Percentiles rank a stretch among this genome's conserved stretches.
phyloP scores from a whole-genome alignment of 2,113 vertebrate species.

The Neomonachus schauinslandi region DNA sequence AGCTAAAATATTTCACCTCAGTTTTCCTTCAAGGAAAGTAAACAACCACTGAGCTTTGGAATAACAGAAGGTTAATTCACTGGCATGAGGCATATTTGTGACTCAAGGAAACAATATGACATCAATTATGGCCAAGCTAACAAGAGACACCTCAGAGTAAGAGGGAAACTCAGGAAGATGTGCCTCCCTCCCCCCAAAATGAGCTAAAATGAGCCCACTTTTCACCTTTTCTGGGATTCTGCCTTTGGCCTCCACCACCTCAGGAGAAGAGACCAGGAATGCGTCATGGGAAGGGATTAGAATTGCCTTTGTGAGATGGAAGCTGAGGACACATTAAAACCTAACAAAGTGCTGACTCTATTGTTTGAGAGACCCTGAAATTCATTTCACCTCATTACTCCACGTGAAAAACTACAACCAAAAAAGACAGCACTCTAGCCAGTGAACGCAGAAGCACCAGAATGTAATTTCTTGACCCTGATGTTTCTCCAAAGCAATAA shows the following conservation, averaged over 20 bases:
- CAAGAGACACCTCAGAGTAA: neutral
- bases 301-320: neutral
- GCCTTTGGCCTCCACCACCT: neutral
- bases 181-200: neutral
- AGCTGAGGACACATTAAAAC: accelerated
- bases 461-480: neutral
- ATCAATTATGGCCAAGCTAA: neutral
- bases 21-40: constrained; percentile 53
- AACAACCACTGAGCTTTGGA: neutral
- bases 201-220: neutral
- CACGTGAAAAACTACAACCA: neutral
- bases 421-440: neutral
- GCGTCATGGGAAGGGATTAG: neutral
- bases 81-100: neutral
- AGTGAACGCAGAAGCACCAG: neutral
- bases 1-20: constrained; percentile 6
- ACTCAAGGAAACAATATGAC: neutral
- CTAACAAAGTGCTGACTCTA: neutral
- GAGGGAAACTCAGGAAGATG: neutral
- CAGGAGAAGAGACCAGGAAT: neutral
- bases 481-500: constrained; percentile 21
- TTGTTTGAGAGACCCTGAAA: neutral
- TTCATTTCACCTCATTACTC: neutral
- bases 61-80: neutral
- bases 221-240: neutral